These are phyloP conservation scores for Gymnoscopelus braueri DNA, from an alignment of 2,797 vertebrate species.

Conservation along the genomic window DNA sequence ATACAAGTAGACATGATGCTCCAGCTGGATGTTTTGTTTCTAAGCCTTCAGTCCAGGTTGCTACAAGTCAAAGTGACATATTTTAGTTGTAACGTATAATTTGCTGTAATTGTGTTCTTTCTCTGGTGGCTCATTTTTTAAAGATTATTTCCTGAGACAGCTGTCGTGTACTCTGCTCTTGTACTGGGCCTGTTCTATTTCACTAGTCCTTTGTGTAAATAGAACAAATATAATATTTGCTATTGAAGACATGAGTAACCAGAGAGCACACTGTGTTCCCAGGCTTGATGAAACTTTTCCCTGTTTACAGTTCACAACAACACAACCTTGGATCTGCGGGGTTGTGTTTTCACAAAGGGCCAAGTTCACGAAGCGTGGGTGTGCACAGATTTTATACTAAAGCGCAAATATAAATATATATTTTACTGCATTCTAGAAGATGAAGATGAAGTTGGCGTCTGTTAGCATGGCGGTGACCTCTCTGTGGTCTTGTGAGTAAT, in stretches of 20 bases:
- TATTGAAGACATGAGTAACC: no score
- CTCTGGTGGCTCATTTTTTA: neutral
- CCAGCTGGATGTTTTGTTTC: slow-evolving; percentile 53
- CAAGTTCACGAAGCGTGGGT: no score
- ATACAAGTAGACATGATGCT: slow-evolving; percentile 53
- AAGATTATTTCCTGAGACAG: neutral
- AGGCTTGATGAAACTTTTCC: no score
- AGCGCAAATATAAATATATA: no score
- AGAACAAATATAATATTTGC: neutral
- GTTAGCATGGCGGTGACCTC: neutral
- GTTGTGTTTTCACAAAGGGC: no score
- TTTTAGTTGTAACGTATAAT: slow-evolving; percentile 1
- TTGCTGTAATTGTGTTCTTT: slow-evolving; percentile 8
- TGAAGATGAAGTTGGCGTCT: neutral
- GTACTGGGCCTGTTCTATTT: neutral
- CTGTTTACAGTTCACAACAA: no score
- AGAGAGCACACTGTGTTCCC: no score
- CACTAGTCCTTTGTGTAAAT: neutral
- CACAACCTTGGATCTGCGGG: no score
- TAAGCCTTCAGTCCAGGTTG: slow-evolving; percentile 37
- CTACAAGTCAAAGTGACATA: slow-evolving; percentile 23
- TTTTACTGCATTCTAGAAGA: no score
- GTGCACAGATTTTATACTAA: no score
- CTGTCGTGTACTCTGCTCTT: neutral
- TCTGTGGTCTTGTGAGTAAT: slow-evolving; percentile 37